These are phyloP conservation scores for Operophtera brumata DNA, from an alignment of 2,888 invertebrate species.

Conservation along the genomic window DNA sequence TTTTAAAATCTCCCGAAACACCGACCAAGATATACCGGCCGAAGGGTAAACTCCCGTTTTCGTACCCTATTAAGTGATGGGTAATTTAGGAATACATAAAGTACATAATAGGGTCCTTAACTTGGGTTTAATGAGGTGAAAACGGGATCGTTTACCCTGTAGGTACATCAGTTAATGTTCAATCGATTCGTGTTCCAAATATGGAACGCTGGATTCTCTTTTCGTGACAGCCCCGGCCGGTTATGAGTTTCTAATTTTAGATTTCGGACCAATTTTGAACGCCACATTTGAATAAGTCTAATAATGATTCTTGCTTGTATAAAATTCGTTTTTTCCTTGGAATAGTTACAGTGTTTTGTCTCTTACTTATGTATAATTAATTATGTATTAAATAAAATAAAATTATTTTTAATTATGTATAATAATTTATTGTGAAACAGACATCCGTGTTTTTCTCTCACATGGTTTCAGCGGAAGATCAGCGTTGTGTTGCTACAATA, in stretches of 20 bases:
- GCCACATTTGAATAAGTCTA: not conserved
- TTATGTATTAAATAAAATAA: too few relatives aligned
- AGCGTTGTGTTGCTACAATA: too few relatives aligned
- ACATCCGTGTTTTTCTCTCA: too few relatives aligned
- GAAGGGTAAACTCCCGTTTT: slow-evolving; percentile 62
- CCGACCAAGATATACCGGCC: slow-evolving; percentile 51
- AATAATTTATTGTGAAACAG: too few relatives aligned
- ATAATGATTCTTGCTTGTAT: too few relatives aligned
- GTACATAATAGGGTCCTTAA: slow-evolving; percentile 80
- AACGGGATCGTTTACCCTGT: slow-evolving; percentile 69
- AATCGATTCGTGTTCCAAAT: slow-evolving; percentile 41
- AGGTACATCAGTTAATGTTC: slow-evolving; percentile 53
- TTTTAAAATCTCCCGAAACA: slow-evolving; percentile 19
- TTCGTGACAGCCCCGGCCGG: slow-evolving; percentile 16
- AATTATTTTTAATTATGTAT: too few relatives aligned
- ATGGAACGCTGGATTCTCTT: slow-evolving; percentile 19
- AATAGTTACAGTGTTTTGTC: too few relatives aligned
- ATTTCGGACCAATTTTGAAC: too few relatives aligned
- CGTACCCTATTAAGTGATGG: slow-evolving; percentile 78
- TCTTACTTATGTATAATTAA: too few relatives aligned
- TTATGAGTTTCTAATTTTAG: slow-evolving; percentile 12
- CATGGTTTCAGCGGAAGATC: too few relatives aligned
- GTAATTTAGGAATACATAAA: slow-evolving; percentile 81
- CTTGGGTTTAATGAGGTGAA: slow-evolving; percentile 77
- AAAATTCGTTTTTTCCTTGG: too few relatives aligned